These are phyloP conservation scores for Pelobates cultripes DNA, from an alignment of 2,797 vertebrate species.

Conservation along the genomic window DNA sequence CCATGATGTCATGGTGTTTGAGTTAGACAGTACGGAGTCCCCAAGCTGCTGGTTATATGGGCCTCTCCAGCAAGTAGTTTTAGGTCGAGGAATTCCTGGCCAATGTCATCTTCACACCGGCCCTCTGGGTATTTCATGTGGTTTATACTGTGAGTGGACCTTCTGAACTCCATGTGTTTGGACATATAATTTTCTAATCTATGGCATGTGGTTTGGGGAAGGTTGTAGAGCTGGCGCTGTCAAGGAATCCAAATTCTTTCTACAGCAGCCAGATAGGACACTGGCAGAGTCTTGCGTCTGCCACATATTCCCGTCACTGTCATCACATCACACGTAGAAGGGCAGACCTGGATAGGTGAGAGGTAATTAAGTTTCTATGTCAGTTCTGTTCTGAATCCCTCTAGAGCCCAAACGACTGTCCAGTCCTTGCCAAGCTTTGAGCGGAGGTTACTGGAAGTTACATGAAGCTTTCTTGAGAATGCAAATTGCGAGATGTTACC, in stretches of 20 bases:
- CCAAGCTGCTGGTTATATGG: conserved; percentile 10
- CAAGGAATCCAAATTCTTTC: conserved; percentile 1
- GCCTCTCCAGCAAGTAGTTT: conserved; percentile 29
- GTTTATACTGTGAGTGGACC: conserved; percentile 14
- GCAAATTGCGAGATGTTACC: conserved; percentile 34
- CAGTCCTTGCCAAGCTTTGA: conserved; percentile 39
- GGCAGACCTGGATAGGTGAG: conserved; percentile 41
- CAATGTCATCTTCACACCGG: conserved; percentile 27
- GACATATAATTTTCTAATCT: conserved; percentile 25
- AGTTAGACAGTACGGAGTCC: neutral
- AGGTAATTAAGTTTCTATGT: conserved; percentile 51
- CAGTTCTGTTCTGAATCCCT: conserved; percentile 38
- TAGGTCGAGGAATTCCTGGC: conserved; percentile 10
- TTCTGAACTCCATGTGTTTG: conserved; percentile 16
- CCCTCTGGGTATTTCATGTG: conserved; percentile 39
- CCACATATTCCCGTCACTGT: conserved; percentile 40
- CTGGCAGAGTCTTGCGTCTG: conserved; percentile 28
- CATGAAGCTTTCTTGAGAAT: conserved; percentile 30
- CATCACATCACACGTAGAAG: conserved; percentile 46
- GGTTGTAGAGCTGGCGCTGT: conserved; percentile 31
- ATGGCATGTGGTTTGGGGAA: conserved; percentile 22
- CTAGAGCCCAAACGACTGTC: conserved; percentile 4
- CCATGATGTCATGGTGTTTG: neutral
- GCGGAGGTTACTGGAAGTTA: conserved; percentile 51
- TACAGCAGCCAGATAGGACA: conserved; percentile 37